A percentile compares a stretch with the other conserved stretches of the same genome.
phyloP scores from a whole-genome alignment of 2,797 vertebrate species.

The Coregonus suidteri region DNA sequence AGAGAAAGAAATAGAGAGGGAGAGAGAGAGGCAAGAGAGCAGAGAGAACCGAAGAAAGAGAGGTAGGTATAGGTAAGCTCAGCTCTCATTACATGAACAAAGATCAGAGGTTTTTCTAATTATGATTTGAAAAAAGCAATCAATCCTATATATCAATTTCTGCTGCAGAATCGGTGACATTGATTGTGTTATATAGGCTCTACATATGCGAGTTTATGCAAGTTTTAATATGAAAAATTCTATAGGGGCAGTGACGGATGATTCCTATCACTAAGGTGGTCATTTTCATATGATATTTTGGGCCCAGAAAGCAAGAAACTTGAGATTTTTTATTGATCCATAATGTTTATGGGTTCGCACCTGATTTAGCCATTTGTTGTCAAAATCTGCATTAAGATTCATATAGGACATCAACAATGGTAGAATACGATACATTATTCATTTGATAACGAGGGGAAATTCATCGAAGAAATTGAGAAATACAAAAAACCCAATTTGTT shows the following conservation, averaged over 20 bases:
- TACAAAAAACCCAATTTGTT: constrained; percentile 74
- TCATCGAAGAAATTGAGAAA: too few species aligned
- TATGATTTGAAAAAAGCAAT: constrained; percentile 53
- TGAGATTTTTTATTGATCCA: too few species aligned
- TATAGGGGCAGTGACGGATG: constrained; percentile 76
- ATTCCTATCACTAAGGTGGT: constrained; percentile 71
- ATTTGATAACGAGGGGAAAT: constrained; percentile 71
- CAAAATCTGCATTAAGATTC: constrained; percentile 76
- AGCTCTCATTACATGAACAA: not conserved
- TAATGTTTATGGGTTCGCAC: constrained; percentile 69
- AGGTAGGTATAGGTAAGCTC: not conserved
- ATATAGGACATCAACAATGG: constrained; percentile 69
- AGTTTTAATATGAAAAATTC: constrained; percentile 79
- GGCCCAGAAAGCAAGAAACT: constrained; percentile 72
- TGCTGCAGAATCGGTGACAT: constrained; percentile 68
- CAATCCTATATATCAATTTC: constrained; percentile 75
- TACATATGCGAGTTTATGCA: constrained; percentile 76
- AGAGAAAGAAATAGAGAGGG: too few species aligned
- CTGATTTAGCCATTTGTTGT: constrained; percentile 79
- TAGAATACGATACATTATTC: constrained; percentile 68
- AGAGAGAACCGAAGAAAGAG: too few species aligned
- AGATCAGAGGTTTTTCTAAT: not conserved
- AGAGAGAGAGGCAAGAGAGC: not conserved
- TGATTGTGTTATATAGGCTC: constrained; percentile 74
- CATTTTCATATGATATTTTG: constrained; percentile 79